Evolutionary conservation across 2,113 vertebrate genomes (phyloP), one percentile per base, ranked within the genome.

Genomic region (Lagopus leucura): DNA sequence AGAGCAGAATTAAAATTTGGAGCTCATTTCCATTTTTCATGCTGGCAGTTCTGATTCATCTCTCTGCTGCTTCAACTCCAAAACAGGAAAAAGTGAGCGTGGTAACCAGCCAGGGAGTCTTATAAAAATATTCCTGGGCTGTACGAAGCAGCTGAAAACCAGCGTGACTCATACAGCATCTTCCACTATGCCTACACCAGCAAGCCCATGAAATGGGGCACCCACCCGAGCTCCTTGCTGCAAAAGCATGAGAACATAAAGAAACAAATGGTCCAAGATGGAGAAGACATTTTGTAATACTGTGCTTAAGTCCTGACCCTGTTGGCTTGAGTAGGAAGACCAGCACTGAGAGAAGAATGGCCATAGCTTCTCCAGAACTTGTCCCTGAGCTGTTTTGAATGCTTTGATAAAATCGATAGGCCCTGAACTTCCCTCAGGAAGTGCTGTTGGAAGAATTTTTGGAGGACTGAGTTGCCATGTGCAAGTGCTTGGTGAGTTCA

Each of bases 1-100:
- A 80, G 78, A 89, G 10, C 58, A 87, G 60, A n/a, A 61, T 71
- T 78, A 74, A 15, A 79, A 65, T 69, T 88, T 94, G 70, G 80
- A 91, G 83, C 69, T 78, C 47, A 22, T 57, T 93, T 94, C 82
- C 76, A 91, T 86, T 92, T 95, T 92, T 90, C 55, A 69, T 0
- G 3, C 88, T 83, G 89, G 88, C 43, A 91, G 55, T 24, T 94
- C 82, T 96, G 92, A 96, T 90, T 96, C 92, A 95, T 88, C 67
- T 71, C 45, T 90, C 66, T 89, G 61, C 52, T 92, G 82, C 55
- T 95, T 90, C 85, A 89, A 70, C 65, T 86, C 82, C 84, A 94
- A 89, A 96, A 94, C 76, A 92, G 95, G 94, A 96, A 94, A 93
- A 94, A 95, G 70, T 90, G 75, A 93, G 77, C 38, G 78, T 8